Base-by-base conservation (phyloP, 2,888 invertebrate species). In the Drosophila picticornis region DNA sequence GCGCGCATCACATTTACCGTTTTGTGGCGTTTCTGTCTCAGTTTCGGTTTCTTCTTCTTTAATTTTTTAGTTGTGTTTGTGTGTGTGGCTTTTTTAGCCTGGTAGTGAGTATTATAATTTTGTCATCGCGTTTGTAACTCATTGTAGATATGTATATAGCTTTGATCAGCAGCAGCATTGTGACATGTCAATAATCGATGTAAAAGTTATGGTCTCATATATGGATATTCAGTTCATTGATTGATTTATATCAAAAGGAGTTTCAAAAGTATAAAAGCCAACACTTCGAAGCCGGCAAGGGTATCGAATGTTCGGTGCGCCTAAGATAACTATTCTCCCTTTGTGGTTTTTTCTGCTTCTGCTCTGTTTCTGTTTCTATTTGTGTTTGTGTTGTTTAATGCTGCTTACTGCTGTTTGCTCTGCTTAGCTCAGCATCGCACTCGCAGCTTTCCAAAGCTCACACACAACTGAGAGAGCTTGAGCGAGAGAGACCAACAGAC, bases 1-100 rank as follows among this genome's bases (percentile, higher is more conserved):
- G 85, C 85, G 85, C 85, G 88, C 85, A 88, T 88, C 85, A 82
- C 88, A 77, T 85, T 88, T 90, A 71, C 77, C 76, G 83, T 77
- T 77, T 82, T 86, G 73, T 83, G 86, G 73, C 76, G 63, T 62
- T 81, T 74, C 59, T 73, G 69, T 69, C 65, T 68, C 62, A 58
- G 67, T 68, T 74, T 59, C 75, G 55, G 70, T 72, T 74, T 75
- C 72, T 59, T 56, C n/a, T 27, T 79, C 72, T 53, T 75, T 66
- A 63, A 64, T 9, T 66, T 72, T 72, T 70, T 60, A 64, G 73
- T 66, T 66, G 38, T 58, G 36, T 43, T 51, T 59, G 63, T 38
- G 53, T 53, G 10, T 36, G 34, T 53, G 5, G 4, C 10, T 10
- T 52, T 31, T 32, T 4, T 32, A 7, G 25, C 25, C 16, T 46